phyloP scores from a whole-genome alignment of 2,797 vertebrate species.

The Apodemus agrarius region DNA sequence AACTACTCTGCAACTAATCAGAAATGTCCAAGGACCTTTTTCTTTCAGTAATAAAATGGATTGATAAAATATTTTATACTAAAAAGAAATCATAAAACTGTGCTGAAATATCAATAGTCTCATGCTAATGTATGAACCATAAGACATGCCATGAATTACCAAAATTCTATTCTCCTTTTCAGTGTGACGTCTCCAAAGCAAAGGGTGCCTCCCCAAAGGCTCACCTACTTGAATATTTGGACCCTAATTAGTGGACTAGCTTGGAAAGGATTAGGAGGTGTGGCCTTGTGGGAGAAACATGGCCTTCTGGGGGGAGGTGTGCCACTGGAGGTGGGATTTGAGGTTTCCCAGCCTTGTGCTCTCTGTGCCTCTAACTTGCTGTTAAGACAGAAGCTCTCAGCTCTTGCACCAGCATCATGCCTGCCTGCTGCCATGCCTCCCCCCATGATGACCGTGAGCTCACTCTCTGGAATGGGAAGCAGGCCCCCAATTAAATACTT shows the following conservation, averaged over 20 bases:
- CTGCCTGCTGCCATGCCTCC: neutral
- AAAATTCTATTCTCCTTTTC: neutral
- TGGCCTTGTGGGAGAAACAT: neutral
- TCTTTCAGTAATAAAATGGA: constrained; percentile 1
- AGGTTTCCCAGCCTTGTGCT: neutral
- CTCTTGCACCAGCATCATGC: neutral
- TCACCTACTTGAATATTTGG: neutral
- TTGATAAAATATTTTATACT: constrained; percentile 15
- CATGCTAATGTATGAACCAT: neutral
- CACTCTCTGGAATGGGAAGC: neutral
- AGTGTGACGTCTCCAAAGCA: neutral
- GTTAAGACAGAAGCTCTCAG: neutral
- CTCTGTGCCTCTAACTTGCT: neutral
- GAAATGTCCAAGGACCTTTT: neutral
- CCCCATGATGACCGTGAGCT: neutral
- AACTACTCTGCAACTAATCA: neutral
- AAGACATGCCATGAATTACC: neutral
- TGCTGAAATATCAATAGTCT: constrained; percentile 12
- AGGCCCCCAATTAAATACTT: neutral
- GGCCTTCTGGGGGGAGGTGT: neutral
- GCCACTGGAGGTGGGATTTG: neutral
- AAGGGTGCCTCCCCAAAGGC: neutral
- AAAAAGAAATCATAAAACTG: constrained; percentile 8
- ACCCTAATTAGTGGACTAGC: neutral
- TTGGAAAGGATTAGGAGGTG: neutral